These are phyloP conservation scores for Diaprepes abbreviatus DNA, from an alignment of 2,888 invertebrate genomes.

Conservation along the genomic window DNA sequence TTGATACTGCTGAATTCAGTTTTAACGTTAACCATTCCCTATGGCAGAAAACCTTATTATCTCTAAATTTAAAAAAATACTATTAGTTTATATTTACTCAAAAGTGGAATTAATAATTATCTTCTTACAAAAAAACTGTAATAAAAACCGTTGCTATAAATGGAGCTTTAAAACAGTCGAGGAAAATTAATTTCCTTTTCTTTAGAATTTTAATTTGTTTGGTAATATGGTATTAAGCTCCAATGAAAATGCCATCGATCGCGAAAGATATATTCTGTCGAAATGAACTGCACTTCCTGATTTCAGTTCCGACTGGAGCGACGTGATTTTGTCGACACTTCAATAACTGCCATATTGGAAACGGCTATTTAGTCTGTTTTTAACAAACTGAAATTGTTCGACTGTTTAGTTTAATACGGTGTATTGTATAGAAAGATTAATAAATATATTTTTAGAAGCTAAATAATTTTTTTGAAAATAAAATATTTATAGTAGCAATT, in stretches of 20 bases:
- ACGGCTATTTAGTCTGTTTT: not conserved
- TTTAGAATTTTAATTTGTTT: conserved; percentile 22
- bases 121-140: too few relatives aligned
- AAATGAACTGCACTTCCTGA: conserved; percentile 16
- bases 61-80: too few relatives aligned
- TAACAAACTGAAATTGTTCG: not conserved
- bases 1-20: too few relatives aligned
- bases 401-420: not conserved
- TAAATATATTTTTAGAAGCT: too few relatives aligned
- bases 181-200: conserved; percentile 18
- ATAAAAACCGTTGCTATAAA: conserved; percentile 1
- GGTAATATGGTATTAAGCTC: conserved; percentile 24
- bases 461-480: too few relatives aligned
- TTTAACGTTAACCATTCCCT: too few relatives aligned
- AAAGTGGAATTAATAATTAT: too few relatives aligned
- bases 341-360: conserved; percentile 10
- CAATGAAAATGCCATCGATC: conserved; percentile 16
- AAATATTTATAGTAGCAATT: too few relatives aligned
- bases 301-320: conserved; percentile 5
- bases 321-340: conserved; percentile 11
- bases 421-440: too few relatives aligned
- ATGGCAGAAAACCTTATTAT: too few relatives aligned
- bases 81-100: too few relatives aligned
- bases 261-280: conserved; percentile 14
- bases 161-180: not conserved